phyloP scores from a whole-genome alignment of 2,888 invertebrate species.

The Hololepta plana region DNA sequence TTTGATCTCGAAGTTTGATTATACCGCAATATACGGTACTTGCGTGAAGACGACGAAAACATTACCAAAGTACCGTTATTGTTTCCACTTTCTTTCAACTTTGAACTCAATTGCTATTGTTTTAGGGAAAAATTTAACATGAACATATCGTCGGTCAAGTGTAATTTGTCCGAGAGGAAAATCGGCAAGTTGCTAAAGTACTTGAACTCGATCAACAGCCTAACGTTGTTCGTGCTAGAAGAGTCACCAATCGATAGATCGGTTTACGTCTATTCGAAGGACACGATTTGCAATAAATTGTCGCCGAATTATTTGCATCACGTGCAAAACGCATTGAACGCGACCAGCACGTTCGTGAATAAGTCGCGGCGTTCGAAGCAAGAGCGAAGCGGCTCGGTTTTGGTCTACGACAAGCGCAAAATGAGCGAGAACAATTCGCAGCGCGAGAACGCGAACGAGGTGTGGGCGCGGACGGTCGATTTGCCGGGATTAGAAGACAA shows the following conservation, averaged over 20 bases:
- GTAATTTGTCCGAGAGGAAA: constrained; percentile 59
- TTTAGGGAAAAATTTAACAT: constrained; percentile 58
- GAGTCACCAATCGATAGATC: too few relatives aligned
- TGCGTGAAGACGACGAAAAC: constrained; percentile 19
- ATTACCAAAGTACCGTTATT: constrained; percentile 19
- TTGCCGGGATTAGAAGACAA: constrained; percentile 71
- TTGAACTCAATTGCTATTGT: constrained; percentile 6
- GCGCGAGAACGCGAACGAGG: constrained; percentile 34
- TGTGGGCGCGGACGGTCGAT: constrained; percentile 57
- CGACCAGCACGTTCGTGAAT: constrained; percentile 9
- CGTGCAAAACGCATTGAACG: constrained; percentile 12
- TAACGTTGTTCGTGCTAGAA: too few relatives aligned
- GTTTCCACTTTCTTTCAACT: constrained; percentile 1
- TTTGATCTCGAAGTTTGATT: constrained; percentile 44
- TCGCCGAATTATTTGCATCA: constrained; percentile 9
- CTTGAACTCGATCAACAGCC: constrained; percentile 15
- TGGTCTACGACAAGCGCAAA: too few relatives aligned
- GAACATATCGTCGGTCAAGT: constrained; percentile 48
- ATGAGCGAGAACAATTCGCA: too few relatives aligned
- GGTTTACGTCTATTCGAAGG: too few relatives aligned
- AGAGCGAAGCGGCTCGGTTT: too few relatives aligned
- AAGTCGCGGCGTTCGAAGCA: too few relatives aligned
- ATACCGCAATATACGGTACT: constrained; percentile 20
- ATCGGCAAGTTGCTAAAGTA: constrained; percentile 48
- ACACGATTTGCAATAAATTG: constrained; percentile 9